Evolutionary conservation across 2,888 invertebrate genomes (phyloP).

Genomic region (Dynastes hyllus): DNA sequence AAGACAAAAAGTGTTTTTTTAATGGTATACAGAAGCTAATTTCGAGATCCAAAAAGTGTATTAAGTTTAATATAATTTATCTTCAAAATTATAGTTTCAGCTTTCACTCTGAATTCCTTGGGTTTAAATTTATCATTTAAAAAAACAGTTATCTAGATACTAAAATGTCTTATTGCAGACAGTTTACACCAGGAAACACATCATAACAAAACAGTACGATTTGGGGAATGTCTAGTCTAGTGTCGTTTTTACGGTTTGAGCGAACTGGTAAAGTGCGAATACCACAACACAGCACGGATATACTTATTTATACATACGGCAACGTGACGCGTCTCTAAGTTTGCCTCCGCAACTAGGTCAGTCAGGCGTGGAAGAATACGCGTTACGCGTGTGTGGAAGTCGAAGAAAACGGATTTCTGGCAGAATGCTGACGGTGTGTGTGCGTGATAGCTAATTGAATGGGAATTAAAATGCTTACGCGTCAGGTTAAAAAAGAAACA

Average conservation of each 20-base stretch:
- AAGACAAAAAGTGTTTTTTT: too few species aligned
- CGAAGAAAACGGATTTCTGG: too few species aligned
- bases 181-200: too few species aligned
- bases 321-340: background rate
- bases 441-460: background rate
- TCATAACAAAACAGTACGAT: too few species aligned
- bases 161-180: too few species aligned
- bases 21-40: too few species aligned
- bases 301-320: background rate
- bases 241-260: slow-evolving; percentile 12
- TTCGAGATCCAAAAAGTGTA: too few species aligned
- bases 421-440: background rate
- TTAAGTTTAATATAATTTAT: background rate
- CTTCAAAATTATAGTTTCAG: background rate
- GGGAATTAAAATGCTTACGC: background rate
- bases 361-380: background rate
- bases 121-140: too few species aligned
- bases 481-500: too few species aligned
- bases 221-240: background rate
- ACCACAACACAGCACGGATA: slow-evolving; percentile 7
- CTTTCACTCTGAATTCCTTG: background rate
- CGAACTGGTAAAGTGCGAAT: slow-evolving; percentile 21
- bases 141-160: too few species aligned
- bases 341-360: slow-evolving; percentile 8
- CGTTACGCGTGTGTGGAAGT: too few species aligned